Evolutionary conservation across 2,888 invertebrate genomes (phyloP).

Genomic region (Pristionchus fissidentatus): DNA sequence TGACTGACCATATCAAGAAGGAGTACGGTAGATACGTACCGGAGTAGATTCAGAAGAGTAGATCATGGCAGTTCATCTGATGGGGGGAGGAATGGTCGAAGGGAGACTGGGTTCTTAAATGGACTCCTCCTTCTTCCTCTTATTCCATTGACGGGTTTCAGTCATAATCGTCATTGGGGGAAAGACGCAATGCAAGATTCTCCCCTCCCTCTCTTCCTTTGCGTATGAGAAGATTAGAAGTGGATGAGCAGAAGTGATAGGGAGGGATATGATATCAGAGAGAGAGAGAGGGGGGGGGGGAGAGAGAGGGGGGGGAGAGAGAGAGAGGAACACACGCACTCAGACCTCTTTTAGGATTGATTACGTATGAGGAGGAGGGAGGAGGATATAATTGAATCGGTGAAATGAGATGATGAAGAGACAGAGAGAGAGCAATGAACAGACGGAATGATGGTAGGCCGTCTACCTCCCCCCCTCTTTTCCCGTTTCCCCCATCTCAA

Average conservation of each 20-base stretch:
- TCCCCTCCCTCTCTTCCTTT: no score
- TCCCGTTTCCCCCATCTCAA: not conserved
- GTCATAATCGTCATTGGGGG: not conserved
- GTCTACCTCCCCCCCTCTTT: no score
- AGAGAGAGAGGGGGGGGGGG: not conserved
- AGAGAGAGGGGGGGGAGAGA: no score
- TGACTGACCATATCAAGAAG: no score
- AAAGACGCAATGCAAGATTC: constrained; percentile 1
- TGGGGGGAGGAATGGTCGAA: not conserved
- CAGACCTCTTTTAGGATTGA: no score
- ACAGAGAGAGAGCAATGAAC: no score
- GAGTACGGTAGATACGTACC: no score
- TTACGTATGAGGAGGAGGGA: no score
- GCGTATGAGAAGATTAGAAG: constrained; percentile 9
- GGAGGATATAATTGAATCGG: no score
- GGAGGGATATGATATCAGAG: not conserved
- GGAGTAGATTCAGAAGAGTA: not conserved
- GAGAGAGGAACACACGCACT: no score
- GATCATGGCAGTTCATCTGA: not conserved
- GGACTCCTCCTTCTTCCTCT: not conserved
- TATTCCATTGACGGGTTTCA: not conserved
- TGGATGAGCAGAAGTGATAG: not conserved
- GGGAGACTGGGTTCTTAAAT: not conserved
- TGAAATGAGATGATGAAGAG: no score
- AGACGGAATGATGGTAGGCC: no score